Conservation (phyloP, 2,888 invertebrate genomes). For the Acholoe squamosa region DNA sequence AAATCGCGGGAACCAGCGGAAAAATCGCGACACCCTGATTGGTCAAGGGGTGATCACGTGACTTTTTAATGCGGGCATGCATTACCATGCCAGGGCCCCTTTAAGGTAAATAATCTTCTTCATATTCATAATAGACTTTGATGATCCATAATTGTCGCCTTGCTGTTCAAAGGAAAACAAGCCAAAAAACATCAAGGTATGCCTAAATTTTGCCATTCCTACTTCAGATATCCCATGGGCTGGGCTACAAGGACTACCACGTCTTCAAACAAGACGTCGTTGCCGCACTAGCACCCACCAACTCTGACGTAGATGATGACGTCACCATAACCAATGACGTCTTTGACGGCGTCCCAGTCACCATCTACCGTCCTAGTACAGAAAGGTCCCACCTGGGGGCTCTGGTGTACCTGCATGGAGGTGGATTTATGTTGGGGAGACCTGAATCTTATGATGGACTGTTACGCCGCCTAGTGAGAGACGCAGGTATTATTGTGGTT, state of each 20-base stretch:
- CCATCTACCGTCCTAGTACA: neutral
- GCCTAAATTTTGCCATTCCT: too few relatives aligned
- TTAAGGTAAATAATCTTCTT: neutral
- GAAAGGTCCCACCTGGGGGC: neutral
- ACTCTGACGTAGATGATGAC: neutral
- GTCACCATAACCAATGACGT: neutral
- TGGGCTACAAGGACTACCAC: slow-evolving; percentile 40
- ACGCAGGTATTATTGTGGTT: neutral
- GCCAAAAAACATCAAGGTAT: too few relatives aligned
- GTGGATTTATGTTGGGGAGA: neutral
- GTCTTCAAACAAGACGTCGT: slow-evolving; percentile 19
- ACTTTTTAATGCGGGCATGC: too few relatives aligned
- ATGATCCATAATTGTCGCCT: neutral
- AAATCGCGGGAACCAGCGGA: too few relatives aligned
- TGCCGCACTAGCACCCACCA: neutral
- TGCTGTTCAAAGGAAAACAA: too few relatives aligned
- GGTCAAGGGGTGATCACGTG: too few relatives aligned
- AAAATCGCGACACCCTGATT: too few relatives aligned
- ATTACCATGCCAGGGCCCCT: too few relatives aligned
- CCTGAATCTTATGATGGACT: neutral
- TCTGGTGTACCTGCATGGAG: slow-evolving; percentile 27
- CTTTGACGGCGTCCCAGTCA: slow-evolving; percentile 29
- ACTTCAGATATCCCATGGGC: neutral
- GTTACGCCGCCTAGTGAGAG: neutral
- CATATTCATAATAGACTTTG: neutral